Evolutionary conservation across 2,888 invertebrate species (phyloP).

Genomic region (Geophilus truncorum): DNA sequence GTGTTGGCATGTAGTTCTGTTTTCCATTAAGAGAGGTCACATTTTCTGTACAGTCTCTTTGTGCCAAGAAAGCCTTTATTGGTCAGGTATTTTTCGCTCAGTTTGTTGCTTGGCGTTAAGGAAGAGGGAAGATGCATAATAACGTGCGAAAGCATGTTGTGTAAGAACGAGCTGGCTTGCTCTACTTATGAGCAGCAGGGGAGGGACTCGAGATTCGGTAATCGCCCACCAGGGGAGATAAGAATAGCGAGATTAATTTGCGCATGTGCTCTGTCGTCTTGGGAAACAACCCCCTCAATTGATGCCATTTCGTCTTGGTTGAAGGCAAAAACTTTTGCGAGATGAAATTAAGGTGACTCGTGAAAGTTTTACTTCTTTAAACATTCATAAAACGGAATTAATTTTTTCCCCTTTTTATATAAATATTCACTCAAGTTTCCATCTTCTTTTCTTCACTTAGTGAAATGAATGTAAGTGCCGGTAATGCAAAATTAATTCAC

Average conservation of each 20-base stretch:
- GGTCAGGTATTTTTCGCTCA: conserved; percentile 11
- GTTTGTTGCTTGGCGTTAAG: not conserved
- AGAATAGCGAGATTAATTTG: conserved; percentile 25
- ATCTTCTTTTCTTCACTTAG: not conserved
- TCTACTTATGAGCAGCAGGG: conserved; percentile 11
- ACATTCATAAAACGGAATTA: too few relatives aligned
- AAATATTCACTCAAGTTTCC: not conserved
- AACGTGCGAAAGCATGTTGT: not conserved
- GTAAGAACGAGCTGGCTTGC: not conserved
- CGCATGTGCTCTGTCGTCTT: conserved; percentile 1
- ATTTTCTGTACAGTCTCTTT: not conserved
- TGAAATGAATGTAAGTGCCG: not conserved
- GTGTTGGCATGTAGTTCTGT: conserved; percentile 14
- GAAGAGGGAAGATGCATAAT: conserved; percentile 1
- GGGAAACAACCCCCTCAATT: not conserved
- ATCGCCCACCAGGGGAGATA: conserved; percentile 25
- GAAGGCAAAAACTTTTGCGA: not conserved
- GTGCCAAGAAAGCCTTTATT: conserved; percentile 14
- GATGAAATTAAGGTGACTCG: not conserved
- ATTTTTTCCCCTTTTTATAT: not conserved
- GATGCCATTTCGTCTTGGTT: not conserved
- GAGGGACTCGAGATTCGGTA: conserved; percentile 1
- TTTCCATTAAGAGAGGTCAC: conserved; percentile 27
- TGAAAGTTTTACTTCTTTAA: not conserved
- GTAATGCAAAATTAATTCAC: conserved; percentile 3